A percentile compares a stretch with the other conserved stretches of the same genome.
Conservation (phyloP, 1,140 invertebrate species). For the Saxidomus purpurata region DNA sequence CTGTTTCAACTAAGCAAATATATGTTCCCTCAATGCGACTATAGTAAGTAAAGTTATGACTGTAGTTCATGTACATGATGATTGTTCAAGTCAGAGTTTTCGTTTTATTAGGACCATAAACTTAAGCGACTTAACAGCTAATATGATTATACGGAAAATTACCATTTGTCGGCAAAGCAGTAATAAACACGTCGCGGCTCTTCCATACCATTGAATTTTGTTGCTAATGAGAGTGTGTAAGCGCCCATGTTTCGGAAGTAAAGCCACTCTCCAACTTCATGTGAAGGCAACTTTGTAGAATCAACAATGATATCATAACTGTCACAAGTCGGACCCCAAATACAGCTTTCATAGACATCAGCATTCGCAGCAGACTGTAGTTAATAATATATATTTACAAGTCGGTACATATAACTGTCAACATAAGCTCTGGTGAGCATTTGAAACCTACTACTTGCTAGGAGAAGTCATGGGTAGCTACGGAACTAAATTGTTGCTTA, state of each 20-base stretch:
- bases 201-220: slow-evolving; percentile 94
- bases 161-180: neutral
- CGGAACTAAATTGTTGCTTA: too few relatives aligned
- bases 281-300: slow-evolving; percentile 90
- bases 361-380: neutral
- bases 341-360: slow-evolving; percentile 74
- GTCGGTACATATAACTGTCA: too few relatives aligned
- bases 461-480: too few relatives aligned
- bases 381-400: neutral
- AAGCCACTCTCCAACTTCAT: slow-evolving; percentile 94
- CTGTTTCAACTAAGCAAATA: too few relatives aligned
- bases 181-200: slow-evolving; percentile 86
- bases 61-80: too few relatives aligned
- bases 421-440: too few relatives aligned
- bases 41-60: too few relatives aligned
- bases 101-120: too few relatives aligned
- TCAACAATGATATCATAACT: slow-evolving; percentile 94
- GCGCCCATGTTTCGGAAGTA: slow-evolving; percentile 96
- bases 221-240: slow-evolving; percentile 95
- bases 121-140: too few relatives aligned
- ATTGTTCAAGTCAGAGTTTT: too few relatives aligned
- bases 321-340: slow-evolving; percentile 98
- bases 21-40: too few relatives aligned
- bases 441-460: too few relatives aligned
- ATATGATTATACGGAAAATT: neutral